Base-by-base conservation (phyloP, 1,140 invertebrate genomes). In the Parapsyche elsis region DNA sequence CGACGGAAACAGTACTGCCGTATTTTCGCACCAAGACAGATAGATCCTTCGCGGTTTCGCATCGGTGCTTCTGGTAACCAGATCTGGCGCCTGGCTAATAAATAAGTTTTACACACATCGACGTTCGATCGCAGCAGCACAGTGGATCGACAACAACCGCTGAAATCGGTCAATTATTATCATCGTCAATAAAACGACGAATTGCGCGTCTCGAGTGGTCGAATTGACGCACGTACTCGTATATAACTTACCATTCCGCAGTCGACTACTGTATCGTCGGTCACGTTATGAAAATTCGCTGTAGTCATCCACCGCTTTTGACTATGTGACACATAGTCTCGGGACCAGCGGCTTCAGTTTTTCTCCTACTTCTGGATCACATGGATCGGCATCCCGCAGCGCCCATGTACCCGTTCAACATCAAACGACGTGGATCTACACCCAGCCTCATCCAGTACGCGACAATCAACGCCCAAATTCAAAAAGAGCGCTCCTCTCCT, bases 391-490 rank as follows among this genome's bases (percentile, higher is more conserved):
- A 67, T 23, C 16, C 16, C 49, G 24, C 24, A 24, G 12, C 23
- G 7, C 12, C 30, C 71, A 9, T 46, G 0, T 30, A 5, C 30
- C 57, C 75, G 57, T 49, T 19, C 16, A 19, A 24, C 19, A 0
- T 64, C 53, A 19, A 64, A 16, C 45, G 82, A 12, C 71, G 82
- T 64, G 80, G 80, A 38, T 83, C 82, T 30, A 83, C 80, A 14
- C 80, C 82, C 23, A 83, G 82, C 38, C 75, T 83, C 9, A 74
- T 83, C 26, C 82, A 83, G 71, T 83, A 64, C 75, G 82, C 82
- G n/a, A 81, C 80, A 2, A 83, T 83, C 67, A 83, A 83, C 71
- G 82, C 82, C 9, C 80, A 83, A 78, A 38, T 83, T 30, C 80
- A 80, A 61, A 83, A 83, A 67, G 82, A 83, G 71, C 57, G 82